Evolutionary conservation across 1,140 invertebrate genomes (phyloP).

Genomic region (silkworm (Bombyx mori)): DNA sequence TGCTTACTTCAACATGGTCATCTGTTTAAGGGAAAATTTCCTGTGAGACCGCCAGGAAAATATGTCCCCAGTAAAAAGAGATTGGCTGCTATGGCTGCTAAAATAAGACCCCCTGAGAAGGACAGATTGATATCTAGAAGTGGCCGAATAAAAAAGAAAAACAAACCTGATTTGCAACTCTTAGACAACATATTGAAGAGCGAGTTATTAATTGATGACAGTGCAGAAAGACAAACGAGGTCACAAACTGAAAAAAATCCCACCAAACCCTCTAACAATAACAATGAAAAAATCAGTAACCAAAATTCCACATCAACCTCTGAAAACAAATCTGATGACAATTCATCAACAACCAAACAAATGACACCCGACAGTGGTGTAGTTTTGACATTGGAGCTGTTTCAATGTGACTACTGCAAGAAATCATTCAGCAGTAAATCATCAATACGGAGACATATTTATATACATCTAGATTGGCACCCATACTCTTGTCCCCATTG

Average conservation of each 20-base stretch:
- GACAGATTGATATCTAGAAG: conserved; percentile 27
- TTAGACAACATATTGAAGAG: conserved; percentile 45
- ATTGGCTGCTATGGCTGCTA: conserved; percentile 5
- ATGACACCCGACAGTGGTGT: conserved; percentile 18
- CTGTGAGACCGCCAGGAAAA: conserved; percentile 14
- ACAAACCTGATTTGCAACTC: conserved; percentile 32
- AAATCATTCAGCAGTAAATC: conserved; percentile 69
- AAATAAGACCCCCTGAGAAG: conserved; percentile 7
- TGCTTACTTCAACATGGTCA: conserved; percentile 30
- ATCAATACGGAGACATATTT: conserved; percentile 69
- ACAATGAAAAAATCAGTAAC: conserved; percentile 22
- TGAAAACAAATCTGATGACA: conserved; percentile 9
- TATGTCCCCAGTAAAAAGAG: conserved; percentile 14
- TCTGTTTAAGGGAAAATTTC: conserved; percentile 28
- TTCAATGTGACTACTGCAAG: conserved; percentile 66
- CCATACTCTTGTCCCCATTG: conserved; percentile 82
- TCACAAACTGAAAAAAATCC: conserved; percentile 15
- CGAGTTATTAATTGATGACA: conserved; percentile 46
- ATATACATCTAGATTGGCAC: conserved; percentile 72
- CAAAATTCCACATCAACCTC: conserved; percentile 18
- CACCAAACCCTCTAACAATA: conserved; percentile 21
- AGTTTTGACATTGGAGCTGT: conserved; percentile 19
- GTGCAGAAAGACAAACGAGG: conserved; percentile 4
- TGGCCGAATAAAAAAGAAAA: conserved; percentile 38
- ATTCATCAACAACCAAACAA: conserved; percentile 10